These are phyloP conservation scores for Anguilla pacifica DNA, from an alignment of 2,797 vertebrate genomes.

Conservation along the genomic window DNA sequence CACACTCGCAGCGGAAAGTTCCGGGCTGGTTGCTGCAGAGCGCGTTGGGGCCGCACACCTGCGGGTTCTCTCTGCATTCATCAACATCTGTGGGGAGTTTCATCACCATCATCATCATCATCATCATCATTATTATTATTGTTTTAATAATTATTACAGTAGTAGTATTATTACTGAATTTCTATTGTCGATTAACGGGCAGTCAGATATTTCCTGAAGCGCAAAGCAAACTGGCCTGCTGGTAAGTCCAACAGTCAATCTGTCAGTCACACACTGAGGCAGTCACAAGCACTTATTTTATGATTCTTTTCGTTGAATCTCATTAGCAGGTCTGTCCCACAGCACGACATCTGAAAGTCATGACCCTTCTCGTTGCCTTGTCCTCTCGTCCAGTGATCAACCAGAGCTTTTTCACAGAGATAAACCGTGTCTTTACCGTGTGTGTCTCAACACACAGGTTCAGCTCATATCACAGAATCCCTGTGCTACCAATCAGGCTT, in stretches of 20 bases:
- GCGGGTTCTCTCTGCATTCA: constrained; percentile 83
- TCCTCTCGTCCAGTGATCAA: not conserved
- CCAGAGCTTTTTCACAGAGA: not conserved
- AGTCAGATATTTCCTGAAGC: not conserved
- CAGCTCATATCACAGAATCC: not conserved
- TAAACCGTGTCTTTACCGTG: not conserved
- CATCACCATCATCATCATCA: not conserved
- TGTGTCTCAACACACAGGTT: not conserved
- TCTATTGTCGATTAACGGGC: not conserved
- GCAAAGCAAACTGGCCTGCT: too few species aligned
- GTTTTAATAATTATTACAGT: not conserved
- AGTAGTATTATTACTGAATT: not conserved
- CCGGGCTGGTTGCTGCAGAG: constrained; percentile 91
- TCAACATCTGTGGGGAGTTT: constrained; percentile 77
- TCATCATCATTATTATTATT: not conserved
- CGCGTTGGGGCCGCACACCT: constrained; percentile 76
- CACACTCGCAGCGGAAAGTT: constrained; percentile 90
- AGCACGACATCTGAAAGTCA: not conserved
- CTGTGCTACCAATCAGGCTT: not conserved
- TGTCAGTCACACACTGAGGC: not conserved
- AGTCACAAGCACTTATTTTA: not conserved
- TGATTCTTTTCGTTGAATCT: too few species aligned
- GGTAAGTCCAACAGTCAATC: not conserved
- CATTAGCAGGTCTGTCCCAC: too few species aligned
- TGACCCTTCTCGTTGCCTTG: not conserved